Evolutionary conservation across 2,888 invertebrate species (phyloP), one percentile per base, ranked within the genome.

Genomic region (Halocaridina rubra): DNA sequence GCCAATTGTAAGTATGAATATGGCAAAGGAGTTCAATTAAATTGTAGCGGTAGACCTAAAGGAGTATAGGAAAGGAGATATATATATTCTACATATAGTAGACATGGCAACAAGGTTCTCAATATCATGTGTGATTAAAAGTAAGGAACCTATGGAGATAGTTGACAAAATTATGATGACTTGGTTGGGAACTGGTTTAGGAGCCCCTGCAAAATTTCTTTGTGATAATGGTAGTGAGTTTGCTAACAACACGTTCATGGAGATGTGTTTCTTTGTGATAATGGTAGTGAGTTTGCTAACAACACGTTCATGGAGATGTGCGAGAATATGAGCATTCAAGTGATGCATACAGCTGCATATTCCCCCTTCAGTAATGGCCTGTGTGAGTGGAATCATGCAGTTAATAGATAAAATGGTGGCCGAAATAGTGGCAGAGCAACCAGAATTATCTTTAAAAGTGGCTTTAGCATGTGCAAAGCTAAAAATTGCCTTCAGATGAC

Each of bases 21-120:
- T 72, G 33, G 30, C 72, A 72, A n/a, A 72, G 72, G 72, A 30
- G 19, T 72, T 72, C 32, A 72, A 72, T n/a, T n/a, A n/a, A n/a
- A n/a, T n/a, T 30, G 32, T 0, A 2, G 72, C 2, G 0, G 30
- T 29, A 29, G 72, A 27, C 10, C 8, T 0, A 13, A 72, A 30
- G 32, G 72, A 72, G n/a, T 30, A 72, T n/a, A 30, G 32, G 30
- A 30, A 72, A 29, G 32, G 72, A 30, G 33, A 30, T 27, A 64
- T 72, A 13, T 72, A 64, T 72, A 30, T 30, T 30, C 5, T 30
- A 30, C 30, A 72, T 72, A n/a, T 1, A 30, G 72, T 64, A 22
- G 5, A 72, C n/a, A 33, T 72, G 72, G 72, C 32, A 72, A 72
- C 72, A 4, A 72, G 72, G 33, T 72, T 64, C n/a, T n/a, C n/a